phyloP scores from a whole-genome alignment of 2,113 vertebrate genomes.

The Alectura lathami region DNA sequence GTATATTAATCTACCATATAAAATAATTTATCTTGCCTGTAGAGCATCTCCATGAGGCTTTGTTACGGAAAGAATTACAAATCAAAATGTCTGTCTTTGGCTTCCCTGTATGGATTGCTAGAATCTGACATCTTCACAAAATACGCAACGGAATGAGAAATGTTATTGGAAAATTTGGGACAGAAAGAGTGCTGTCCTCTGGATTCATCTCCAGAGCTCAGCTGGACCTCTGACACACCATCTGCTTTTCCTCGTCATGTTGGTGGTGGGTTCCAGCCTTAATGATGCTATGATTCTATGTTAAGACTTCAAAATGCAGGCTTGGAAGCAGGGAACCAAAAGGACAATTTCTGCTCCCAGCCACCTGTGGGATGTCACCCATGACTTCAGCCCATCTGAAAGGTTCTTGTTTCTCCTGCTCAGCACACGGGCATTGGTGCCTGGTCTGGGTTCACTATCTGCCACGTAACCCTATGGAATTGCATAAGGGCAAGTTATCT shows the following conservation, averaged over 20 bases:
- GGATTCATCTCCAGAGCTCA: neutral
- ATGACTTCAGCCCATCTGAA: neutral
- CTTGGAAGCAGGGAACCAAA: neutral
- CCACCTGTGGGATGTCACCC: neutral
- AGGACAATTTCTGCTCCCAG: neutral
- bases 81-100: neutral
- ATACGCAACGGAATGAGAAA: neutral
- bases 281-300: no score
- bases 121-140: neutral
- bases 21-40: neutral
- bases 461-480: fast-evolving
- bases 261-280: no score
- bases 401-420: neutral
- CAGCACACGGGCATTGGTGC: neutral
- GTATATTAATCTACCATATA: neutral
- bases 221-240: fast-evolving
- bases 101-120: neutral
- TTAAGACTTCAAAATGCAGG: neutral
- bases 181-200: neutral
- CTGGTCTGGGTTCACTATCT: neutral
- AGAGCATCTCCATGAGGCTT: neutral
- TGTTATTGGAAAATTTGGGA: fast-evolving
- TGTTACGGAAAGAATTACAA: neutral
- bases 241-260: neutral
- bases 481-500: neutral